Evolutionary conservation across 2,797 vertebrate species (phyloP).

Genomic region (Phaenicophaeus curvirostris): DNA sequence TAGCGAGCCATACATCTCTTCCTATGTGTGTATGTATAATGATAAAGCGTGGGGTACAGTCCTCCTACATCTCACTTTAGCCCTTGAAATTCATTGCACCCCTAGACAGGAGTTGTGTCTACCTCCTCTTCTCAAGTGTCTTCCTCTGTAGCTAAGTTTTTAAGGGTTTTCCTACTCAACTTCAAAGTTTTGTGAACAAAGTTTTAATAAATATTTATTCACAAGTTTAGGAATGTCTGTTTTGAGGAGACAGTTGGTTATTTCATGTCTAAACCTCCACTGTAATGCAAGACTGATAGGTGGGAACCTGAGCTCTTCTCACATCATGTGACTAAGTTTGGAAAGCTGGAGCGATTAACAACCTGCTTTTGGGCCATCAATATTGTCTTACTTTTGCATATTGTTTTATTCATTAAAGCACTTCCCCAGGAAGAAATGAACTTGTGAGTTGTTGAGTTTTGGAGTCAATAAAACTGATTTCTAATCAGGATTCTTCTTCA

Average conservation of each 20-base stretch:
- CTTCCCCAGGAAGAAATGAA: neutral
- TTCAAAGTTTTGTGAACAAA: neutral
- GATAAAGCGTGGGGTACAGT: neutral
- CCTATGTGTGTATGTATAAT: neutral
- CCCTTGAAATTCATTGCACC: neutral
- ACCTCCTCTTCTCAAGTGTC: neutral
- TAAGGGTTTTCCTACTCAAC: neutral
- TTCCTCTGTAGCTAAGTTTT: neutral
- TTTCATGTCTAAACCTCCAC: neutral
- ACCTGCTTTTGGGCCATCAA: neutral
- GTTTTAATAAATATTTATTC: neutral
- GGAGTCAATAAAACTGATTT: slow-evolving; percentile 18
- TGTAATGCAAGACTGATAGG: neutral
- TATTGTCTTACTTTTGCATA: slow-evolving; percentile 2
- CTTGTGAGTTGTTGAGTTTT: neutral
- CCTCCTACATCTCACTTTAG: neutral
- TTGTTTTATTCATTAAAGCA: slow-evolving; percentile 12
- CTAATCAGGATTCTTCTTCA: neutral
- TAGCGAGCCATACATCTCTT: neutral
- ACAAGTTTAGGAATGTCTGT: neutral
- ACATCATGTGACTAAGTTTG: neutral
- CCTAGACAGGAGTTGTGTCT: neutral
- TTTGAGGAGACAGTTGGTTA: neutral
- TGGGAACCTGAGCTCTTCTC: neutral
- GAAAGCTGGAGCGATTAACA: slow-evolving; percentile 16